Conservation (phyloP, 1,140 invertebrate genomes). For the Diuraphis noxia region DNA sequence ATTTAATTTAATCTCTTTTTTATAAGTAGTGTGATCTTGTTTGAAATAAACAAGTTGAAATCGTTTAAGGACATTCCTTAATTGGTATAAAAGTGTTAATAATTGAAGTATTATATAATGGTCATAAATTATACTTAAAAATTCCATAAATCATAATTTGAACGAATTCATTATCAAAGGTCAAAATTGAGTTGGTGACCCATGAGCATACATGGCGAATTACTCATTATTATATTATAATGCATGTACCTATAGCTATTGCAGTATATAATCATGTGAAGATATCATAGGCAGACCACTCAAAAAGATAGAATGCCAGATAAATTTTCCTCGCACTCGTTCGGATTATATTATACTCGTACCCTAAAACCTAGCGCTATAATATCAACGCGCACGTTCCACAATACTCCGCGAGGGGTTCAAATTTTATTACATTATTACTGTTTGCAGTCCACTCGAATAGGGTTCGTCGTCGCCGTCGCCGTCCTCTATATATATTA, state of each 20-base stretch:
- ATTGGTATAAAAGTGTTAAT: neutral
- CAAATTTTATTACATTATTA: neutral
- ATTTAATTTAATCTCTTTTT: neutral
- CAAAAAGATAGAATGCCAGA: neutral
- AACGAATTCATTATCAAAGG: neutral
- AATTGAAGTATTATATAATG: neutral
- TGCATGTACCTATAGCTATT: too few species aligned
- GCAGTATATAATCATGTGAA: neutral
- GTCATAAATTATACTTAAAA: neutral
- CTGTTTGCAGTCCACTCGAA: slow-evolving; percentile 4
- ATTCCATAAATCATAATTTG: neutral
- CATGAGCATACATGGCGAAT: neutral
- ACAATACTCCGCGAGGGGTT: neutral
- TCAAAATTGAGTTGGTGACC: too few species aligned
- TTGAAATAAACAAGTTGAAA: neutral
- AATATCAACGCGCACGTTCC: neutral
- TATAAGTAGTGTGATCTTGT: neutral
- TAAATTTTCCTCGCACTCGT: neutral
- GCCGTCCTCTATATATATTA: neutral
- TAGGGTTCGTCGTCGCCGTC: neutral
- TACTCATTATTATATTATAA: neutral
- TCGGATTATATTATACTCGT: neutral
- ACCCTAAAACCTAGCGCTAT: neutral
- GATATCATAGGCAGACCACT: neutral
- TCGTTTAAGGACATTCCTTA: neutral